Evolutionary conservation across 2,797 vertebrate species (phyloP).

Genomic region (Falco concolor): DNA sequence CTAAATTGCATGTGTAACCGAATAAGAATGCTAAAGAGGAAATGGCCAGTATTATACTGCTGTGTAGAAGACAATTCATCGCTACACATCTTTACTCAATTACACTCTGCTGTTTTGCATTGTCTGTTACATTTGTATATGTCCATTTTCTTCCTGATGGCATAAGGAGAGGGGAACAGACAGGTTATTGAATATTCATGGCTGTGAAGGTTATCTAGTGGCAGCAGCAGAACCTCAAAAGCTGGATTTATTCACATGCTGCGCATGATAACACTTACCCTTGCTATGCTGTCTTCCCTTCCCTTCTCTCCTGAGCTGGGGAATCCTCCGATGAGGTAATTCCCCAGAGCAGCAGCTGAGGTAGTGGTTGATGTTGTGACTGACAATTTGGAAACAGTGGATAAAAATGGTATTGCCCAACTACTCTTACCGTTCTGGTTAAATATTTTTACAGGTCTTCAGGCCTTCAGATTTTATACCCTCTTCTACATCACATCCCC

Average conservation of each 20-base stretch:
- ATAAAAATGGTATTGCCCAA: not conserved
- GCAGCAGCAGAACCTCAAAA: not conserved
- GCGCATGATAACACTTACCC: not conserved
- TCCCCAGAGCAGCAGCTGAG: not conserved
- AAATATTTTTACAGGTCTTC: not conserved
- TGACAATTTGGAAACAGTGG: not conserved
- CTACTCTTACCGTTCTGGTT: not conserved
- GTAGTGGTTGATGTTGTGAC: not conserved
- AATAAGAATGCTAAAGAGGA: slow-evolving; percentile 26
- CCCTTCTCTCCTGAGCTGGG: not conserved
- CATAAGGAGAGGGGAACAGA: not conserved
- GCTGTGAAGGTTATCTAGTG: not conserved
- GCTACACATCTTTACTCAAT: slow-evolving; percentile 16
- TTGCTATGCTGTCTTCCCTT: not conserved
- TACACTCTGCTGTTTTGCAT: not conserved
- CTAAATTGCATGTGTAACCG: not conserved
- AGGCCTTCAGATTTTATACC: not conserved
- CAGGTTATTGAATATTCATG: slow-evolving; percentile 33
- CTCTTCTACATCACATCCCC: not conserved
- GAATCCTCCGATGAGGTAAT: slow-evolving; percentile 1
- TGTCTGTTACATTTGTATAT: slow-evolving; percentile 21
- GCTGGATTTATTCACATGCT: not conserved
- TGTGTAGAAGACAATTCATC: not conserved
- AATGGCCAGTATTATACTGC: not conserved
- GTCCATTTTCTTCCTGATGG: slow-evolving; percentile 9